Percentiles rank a stretch among this genome's conserved stretches.
Evolutionary conservation across 2,888 invertebrate genomes (phyloP).

Genomic region (Drosophila ochracea): DNA sequence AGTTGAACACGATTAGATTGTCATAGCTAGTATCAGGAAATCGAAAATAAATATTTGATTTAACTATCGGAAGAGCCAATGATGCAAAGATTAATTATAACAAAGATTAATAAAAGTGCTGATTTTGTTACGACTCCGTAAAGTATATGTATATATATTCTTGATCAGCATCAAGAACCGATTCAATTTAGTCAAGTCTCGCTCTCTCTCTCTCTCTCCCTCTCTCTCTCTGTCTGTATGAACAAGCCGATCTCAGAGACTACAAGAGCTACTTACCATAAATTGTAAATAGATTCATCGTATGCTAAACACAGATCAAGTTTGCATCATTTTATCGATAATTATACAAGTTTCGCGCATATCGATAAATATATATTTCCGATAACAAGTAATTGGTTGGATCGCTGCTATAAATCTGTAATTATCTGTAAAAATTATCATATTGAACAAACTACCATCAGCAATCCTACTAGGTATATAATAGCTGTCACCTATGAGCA

Average conservation of each 20-base stretch:
- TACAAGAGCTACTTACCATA: background rate
- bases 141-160: background rate
- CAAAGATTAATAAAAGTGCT: background rate
- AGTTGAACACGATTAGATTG: background rate
- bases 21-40: background rate
- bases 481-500: background rate
- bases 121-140: background rate
- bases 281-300: background rate
- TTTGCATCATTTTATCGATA: background rate
- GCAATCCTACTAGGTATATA: background rate
- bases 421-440: background rate
- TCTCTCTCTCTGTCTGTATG: background rate
- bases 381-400: background rate
- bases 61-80: background rate
- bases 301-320: background rate
- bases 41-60: background rate
- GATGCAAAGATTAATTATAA: background rate
- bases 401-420: too few species aligned
- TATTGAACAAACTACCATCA: background rate
- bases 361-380: background rate
- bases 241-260: background rate
- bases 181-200: background rate
- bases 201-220: background rate
- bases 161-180: background rate
- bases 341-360: rapidly evolving